Evolutionary conservation across 2,888 invertebrate genomes (phyloP).

Genomic region (Drosophila prostipennis): DNA sequence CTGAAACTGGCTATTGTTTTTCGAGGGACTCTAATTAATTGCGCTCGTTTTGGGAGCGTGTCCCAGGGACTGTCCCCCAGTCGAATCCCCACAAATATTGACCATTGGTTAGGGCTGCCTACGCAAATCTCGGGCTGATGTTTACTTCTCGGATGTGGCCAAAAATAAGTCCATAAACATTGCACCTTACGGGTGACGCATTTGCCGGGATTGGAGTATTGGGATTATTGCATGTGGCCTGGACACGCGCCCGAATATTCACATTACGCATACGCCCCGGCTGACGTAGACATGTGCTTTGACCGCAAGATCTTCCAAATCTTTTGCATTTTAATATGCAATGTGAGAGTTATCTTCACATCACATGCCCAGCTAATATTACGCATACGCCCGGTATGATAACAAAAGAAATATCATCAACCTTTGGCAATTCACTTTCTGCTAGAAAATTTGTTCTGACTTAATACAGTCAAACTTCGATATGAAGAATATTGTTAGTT

Average conservation of each 20-base stretch:
- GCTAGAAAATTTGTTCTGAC: too few species aligned
- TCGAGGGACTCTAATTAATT: slow-evolving; percentile 81
- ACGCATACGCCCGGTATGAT: slow-evolving; percentile 5
- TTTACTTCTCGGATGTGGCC: slow-evolving; percentile 28
- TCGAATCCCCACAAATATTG: slow-evolving; percentile 7
- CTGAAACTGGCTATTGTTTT: slow-evolving; percentile 54
- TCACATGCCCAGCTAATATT: slow-evolving; percentile 24
- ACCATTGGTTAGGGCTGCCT: slow-evolving; percentile 46
- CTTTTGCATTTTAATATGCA: slow-evolving; percentile 6
- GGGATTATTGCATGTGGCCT: slow-evolving; percentile 48
- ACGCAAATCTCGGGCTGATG: slow-evolving; percentile 69
- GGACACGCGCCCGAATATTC: slow-evolving; percentile 54
- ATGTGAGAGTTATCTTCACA: neutral
- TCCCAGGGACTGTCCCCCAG: slow-evolving; percentile 39
- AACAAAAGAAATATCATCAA: too few species aligned
- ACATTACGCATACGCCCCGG: slow-evolving; percentile 63
- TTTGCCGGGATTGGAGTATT: slow-evolving; percentile 5
- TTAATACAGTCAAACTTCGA: neutral
- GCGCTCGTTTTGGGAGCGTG: slow-evolving; percentile 72
- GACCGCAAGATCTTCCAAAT: neutral
- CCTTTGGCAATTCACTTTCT: neutral
- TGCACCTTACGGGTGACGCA: slow-evolving; percentile 62
- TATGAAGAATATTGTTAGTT: neutral
- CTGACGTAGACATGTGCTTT: slow-evolving; percentile 29
- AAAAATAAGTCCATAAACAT: slow-evolving; percentile 65